These are phyloP conservation scores for Griposia aprilina DNA, from an alignment of 2,888 invertebrate genomes.

Conservation along the genomic window DNA sequence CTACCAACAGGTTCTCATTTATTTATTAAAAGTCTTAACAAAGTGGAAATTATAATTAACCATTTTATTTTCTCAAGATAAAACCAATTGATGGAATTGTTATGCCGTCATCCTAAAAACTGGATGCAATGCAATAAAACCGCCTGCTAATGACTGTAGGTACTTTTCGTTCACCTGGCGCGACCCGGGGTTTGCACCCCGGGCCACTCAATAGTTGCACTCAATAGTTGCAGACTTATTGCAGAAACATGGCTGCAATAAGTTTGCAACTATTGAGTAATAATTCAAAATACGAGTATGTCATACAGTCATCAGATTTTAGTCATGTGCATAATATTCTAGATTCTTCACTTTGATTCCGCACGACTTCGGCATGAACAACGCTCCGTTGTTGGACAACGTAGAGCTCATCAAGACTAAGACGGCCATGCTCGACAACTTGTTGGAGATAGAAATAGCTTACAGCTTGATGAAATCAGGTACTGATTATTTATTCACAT, in stretches of 20 bases:
- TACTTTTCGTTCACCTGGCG: background rate
- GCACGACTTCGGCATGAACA: conserved; percentile 97
- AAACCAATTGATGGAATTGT: background rate
- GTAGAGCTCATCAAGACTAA: conserved; percentile 92
- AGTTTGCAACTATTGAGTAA: background rate
- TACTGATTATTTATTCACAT: conserved; percentile 13
- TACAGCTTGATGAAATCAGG: conserved; percentile 95
- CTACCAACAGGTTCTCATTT: conserved; percentile 93
- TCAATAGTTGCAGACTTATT: no score
- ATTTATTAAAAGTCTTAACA: background rate
- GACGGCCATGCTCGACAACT: conserved; percentile 96
- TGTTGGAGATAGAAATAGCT: conserved; percentile 98
- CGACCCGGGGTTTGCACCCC: background rate
- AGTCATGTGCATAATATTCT: conserved; percentile 20
- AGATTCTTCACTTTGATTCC: conserved; percentile 98
- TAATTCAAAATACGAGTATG: background rate
- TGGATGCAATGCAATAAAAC: background rate
- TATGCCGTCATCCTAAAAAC: background rate
- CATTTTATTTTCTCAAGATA: background rate
- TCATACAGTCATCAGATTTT: background rate
- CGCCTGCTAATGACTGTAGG: background rate
- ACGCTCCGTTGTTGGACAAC: conserved; percentile 95
- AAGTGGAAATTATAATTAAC: background rate
- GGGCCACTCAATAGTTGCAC: no score
- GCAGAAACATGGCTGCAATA: background rate